Base-by-base conservation (phyloP, 2,797 vertebrate species). In the Smutsia temminckii region DNA sequence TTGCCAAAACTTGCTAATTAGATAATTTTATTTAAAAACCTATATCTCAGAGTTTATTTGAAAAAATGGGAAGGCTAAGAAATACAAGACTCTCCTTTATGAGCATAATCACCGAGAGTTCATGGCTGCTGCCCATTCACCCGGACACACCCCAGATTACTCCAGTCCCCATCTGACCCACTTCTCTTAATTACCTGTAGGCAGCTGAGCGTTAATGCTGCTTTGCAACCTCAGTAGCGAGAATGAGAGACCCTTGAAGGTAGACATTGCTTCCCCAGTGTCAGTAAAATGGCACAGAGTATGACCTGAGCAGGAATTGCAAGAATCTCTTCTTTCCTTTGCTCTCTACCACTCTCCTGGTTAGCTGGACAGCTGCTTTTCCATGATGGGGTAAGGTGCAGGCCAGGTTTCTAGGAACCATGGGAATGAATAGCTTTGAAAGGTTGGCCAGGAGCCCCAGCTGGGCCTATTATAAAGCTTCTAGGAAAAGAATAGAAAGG, bases 21-120 rank as follows among this genome's bases (percentile, higher is more conserved):
- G 87, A 29, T 40, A n/a, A n/a, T 64, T 72, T 94, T 71, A 40
- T 71, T 66, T 63, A 79, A 87, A 84, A 49, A 42, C 69, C 83
- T 34, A 63, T 42, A 34, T 49, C 37, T 68, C 42, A 8, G 40
- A 20, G 16, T 64, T 77, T 16, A 17, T 83, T 87, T 68, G n/a
- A 79, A 61, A 87, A 74, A 49, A 20, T 8, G 20, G 49, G 49
- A 71, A 61, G 20, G 37, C 32, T 37, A 14, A 53, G 93, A 46
- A 66, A 79, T 72, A 21, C 12, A 46, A 40, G 12, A 74, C 20
- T 46, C 21, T 85, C 37, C 6, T 78, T 66, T 42, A 32, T 32
- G 72, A 59, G 29, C 46, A 34, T 17, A 27, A 14, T 42, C 34
- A 49, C 17, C 68, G 32, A 4, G 46, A 32, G 11, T 23, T 79